Percentiles rank a stretch among this genome's conserved stretches.
These are phyloP conservation scores for Sycobia sp. DNA, from an alignment of 1,140 invertebrate genomes.

Conservation along the genomic window DNA sequence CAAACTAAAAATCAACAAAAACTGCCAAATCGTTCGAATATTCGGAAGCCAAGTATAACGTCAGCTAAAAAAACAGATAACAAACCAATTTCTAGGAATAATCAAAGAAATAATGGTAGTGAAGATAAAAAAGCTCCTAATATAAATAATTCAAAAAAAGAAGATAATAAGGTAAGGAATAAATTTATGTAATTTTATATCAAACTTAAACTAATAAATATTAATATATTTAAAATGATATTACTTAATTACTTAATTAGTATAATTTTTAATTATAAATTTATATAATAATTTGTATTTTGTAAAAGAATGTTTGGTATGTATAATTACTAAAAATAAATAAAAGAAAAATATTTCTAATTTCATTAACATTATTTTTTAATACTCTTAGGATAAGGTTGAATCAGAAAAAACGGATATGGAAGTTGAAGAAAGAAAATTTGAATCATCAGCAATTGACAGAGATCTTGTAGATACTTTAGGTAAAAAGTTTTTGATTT, in stretches of 20 bases:
- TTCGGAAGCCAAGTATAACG: conserved; percentile 54
- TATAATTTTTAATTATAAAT: too few relatives aligned
- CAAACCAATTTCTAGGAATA: conserved; percentile 52
- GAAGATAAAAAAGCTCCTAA: conserved; percentile 64
- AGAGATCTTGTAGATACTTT: conserved; percentile 93
- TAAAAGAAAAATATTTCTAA: too few relatives aligned
- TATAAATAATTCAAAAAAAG: conserved; percentile 53
- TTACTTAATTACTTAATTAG: too few relatives aligned
- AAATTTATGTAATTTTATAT: too few relatives aligned
- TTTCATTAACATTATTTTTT: too few relatives aligned
- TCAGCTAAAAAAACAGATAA: conserved; percentile 50
- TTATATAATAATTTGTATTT: too few relatives aligned
- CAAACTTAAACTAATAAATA: too few relatives aligned
- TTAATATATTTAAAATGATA: too few relatives aligned
- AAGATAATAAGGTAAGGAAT: conserved; percentile 54
- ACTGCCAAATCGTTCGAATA: conserved; percentile 55
- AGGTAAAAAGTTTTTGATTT: conserved; percentile 58
- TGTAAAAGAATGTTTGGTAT: too few relatives aligned
- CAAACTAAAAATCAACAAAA: conserved; percentile 55
- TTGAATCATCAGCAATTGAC: conserved; percentile 89
- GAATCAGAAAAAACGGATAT: conserved; percentile 73
- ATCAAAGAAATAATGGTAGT: conserved; percentile 47
- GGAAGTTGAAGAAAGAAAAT: conserved; percentile 83
- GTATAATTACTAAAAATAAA: background rate
- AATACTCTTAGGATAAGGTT: conserved; percentile 57